Conservation (phyloP, 35 echinoderm and acorn worm genomes). For the Apostichopus californicus region DNA sequence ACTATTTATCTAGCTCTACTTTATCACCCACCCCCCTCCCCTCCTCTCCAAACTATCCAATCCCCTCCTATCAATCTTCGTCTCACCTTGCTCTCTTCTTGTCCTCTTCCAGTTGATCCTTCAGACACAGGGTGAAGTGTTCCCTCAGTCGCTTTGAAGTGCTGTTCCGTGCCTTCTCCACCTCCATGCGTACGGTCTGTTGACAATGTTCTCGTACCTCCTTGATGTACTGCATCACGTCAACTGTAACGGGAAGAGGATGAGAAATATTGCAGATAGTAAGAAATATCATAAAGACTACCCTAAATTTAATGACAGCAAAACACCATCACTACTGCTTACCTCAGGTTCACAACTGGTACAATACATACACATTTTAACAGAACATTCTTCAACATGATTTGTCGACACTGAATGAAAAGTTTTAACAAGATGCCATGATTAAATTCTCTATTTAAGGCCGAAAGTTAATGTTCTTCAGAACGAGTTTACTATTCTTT, state of each 20-base stretch:
- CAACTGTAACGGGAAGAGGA: slow-evolving; percentile 31
- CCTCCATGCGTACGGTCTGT: slow-evolving; percentile 72
- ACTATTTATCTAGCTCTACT: too few species aligned
- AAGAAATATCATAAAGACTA: background rate
- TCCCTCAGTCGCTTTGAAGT: slow-evolving; percentile 74
- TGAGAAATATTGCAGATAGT: background rate
- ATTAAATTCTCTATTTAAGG: too few species aligned
- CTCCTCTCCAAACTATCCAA: background rate
- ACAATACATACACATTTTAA: too few species aligned
- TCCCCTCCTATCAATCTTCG: background rate
- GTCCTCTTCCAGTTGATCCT: slow-evolving; percentile 75
- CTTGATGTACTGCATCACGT: slow-evolving; percentile 69
- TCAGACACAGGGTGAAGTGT: slow-evolving; percentile 78
- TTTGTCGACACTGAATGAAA: too few species aligned
- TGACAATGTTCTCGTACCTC: slow-evolving; percentile 75
- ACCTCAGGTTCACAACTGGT: background rate
- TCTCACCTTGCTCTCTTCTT: slow-evolving; percentile 55
- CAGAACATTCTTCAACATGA: too few species aligned
- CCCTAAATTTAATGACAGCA: background rate
- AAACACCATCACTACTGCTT: background rate
- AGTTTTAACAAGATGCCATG: too few species aligned
- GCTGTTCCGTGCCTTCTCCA: slow-evolving; percentile 67
- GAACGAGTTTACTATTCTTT: too few species aligned
- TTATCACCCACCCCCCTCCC: background rate
- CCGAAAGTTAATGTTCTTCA: too few species aligned